A percentile compares a stretch with the other conserved stretches of the same genome.
phyloP scores from a whole-genome alignment of 2,797 vertebrate genomes.

The Eremophila alpestris region DNA sequence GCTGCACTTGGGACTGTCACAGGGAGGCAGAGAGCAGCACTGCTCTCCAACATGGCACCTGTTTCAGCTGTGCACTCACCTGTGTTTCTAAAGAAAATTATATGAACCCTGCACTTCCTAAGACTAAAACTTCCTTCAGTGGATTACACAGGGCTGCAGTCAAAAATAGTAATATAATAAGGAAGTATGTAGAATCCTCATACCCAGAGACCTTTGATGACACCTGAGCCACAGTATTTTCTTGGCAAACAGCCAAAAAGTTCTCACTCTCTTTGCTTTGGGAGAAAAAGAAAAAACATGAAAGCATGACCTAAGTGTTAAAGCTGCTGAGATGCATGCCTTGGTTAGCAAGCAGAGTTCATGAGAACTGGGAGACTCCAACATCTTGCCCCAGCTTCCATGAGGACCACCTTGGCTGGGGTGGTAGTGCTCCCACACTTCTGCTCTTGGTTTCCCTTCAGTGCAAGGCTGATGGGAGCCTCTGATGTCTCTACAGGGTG shows the following conservation, averaged over 20 bases:
- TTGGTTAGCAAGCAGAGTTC: not conserved
- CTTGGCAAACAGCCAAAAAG: not conserved
- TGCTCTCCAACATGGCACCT: not conserved
- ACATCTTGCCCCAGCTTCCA: not conserved
- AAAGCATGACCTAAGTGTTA: not conserved
- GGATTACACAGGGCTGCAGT: not conserved
- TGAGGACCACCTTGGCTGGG: not conserved
- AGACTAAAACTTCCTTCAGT: not conserved
- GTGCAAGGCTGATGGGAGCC: not conserved
- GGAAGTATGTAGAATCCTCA: not conserved
- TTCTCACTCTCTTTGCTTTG: not conserved
- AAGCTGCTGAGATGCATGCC: not conserved
- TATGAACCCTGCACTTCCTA: not conserved
- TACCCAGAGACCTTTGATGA: not conserved
- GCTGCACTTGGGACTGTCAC: fast-evolving
- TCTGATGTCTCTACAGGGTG: not conserved
- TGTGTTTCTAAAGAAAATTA: not conserved
- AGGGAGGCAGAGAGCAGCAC: not conserved
- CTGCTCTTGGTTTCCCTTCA: not conserved
- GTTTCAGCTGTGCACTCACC: not conserved
- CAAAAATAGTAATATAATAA: not conserved
- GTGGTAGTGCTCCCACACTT: fast-evolving
- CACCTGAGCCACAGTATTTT: not conserved
- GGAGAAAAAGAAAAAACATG: not conserved
- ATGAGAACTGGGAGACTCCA: not conserved